Base-by-base conservation (phyloP, 2,888 invertebrate genomes). In the Cephus sareptanus region DNA sequence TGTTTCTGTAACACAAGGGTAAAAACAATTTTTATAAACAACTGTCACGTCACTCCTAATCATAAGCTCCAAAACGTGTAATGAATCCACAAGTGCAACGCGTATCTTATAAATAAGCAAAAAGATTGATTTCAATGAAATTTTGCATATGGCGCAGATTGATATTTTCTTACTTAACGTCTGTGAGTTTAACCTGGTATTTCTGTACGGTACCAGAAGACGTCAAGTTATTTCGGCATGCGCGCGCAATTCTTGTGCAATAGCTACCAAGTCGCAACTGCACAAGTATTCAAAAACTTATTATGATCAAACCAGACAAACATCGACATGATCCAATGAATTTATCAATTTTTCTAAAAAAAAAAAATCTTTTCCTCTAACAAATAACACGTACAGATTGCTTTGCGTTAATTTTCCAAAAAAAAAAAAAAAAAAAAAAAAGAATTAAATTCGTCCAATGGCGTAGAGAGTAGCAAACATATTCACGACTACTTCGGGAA, bases 1-100 rank as follows among this genome's bases (percentile, higher is more conserved):
- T 79, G 70, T 80, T 70, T 88, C 89, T 90, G 86, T 70, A 90
- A 89, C 70, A 76, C 77, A 79, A 79, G 75, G 31, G 80, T 80
- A 81, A 31, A 71, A 71, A 34, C 4, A 23, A 71, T 71, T 3
- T 71, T 71, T 71, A 71, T 13, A 23, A 76, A 71, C 71, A 71
- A 34, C 33, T 11, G 31, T 70, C 33, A 70, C 6, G 40, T 40
- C 40, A 15, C 23, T 40, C 15, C 6, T 15, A 4, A 40, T 15
- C 40, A 6, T 6, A 40, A 40, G 6, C 23, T 40, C 1, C 4
- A 23, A 6, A 23, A 40, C 15, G 23, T 15, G 6, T 6, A 15
- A 15, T 23, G 40, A 6, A 40, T 40, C 40, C 15, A 40, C 23
- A 40, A 40, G 0, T 40, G 40, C 15, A 12, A 40, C 6, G 6